Evolutionary conservation across 2,888 invertebrate species (phyloP).

Genomic region (Clanis bilineata): DNA sequence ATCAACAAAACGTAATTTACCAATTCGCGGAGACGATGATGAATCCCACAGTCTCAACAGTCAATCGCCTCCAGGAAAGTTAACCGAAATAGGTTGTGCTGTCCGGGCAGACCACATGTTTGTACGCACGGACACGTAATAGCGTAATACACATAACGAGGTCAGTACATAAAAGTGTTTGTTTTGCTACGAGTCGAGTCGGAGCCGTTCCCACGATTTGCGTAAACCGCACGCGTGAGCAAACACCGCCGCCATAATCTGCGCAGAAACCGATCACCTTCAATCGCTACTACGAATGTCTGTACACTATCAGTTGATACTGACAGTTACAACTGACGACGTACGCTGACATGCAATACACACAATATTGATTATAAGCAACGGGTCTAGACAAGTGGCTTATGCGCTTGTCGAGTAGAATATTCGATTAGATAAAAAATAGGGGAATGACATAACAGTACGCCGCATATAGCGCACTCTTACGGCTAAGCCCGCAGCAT

Average conservation of each 20-base stretch:
- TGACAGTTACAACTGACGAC: not conserved
- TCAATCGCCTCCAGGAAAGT: not conserved
- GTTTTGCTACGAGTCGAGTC: constrained; percentile 39
- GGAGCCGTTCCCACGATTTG: constrained; percentile 46
- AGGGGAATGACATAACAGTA: no score
- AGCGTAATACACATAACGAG: constrained; percentile 42
- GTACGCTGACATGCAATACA: no score
- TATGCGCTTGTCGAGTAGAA: no score
- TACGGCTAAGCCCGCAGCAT: no score
- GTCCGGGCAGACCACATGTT: constrained; percentile 33
- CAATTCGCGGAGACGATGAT: not conserved
- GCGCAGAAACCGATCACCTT: not conserved
- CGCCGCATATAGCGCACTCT: no score
- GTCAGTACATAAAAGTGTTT: constrained; percentile 50
- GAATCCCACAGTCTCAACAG: not conserved
- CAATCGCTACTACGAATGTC: not conserved
- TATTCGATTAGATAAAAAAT: no score
- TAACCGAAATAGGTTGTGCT: not conserved
- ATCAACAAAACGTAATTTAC: not conserved
- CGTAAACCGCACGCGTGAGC: constrained; percentile 25
- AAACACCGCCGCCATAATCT: constrained; percentile 6
- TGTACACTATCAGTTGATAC: not conserved
- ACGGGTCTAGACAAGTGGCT: no score
- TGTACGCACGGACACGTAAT: constrained; percentile 31
- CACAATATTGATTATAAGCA: no score